Percentiles rank a stretch among this genome's conserved stretches.
Evolutionary conservation across 2,797 vertebrate species (phyloP).

Genomic region (Psittacula derbiana): DNA sequence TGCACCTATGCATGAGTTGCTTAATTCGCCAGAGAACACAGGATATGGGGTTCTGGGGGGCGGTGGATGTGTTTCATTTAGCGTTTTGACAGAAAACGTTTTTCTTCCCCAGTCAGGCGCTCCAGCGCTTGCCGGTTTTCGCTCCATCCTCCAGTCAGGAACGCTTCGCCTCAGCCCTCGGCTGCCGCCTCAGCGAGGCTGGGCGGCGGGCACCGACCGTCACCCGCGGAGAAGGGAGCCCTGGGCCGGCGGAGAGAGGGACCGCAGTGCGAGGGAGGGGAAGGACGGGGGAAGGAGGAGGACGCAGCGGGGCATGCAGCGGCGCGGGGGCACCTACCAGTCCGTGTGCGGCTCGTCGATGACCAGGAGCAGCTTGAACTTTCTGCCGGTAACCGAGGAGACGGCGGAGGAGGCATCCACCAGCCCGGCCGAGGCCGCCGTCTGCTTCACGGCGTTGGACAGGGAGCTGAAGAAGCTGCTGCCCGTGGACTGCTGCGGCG

Average conservation of each 20-base stretch:
- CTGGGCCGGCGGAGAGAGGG: neutral
- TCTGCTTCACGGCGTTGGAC: slow-evolving; percentile 95
- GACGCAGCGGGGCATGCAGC: neutral
- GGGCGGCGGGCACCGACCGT: neutral
- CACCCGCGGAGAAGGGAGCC: neutral
- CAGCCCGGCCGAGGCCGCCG: slow-evolving; percentile 90
- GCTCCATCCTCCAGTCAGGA: neutral
- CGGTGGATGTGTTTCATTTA: neutral
- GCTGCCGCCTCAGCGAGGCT: neutral
- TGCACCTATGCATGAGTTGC: rapidly evolving
- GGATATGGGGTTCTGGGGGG: neutral
- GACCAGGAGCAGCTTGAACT: slow-evolving; percentile 92
- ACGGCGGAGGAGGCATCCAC: slow-evolving; percentile 83
- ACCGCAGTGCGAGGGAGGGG: neutral
- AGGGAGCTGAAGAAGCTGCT: slow-evolving; percentile 96
- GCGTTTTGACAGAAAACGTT: neutral
- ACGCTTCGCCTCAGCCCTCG: neutral
- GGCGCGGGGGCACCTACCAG: slow-evolving; percentile 82
- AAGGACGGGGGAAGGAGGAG: neutral
- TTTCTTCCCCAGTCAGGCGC: neutral
- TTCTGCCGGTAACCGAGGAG: slow-evolving; percentile 81
- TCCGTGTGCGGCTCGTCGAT: slow-evolving; percentile 93
- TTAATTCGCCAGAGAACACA: neutral
- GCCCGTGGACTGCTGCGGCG: slow-evolving; percentile 78
- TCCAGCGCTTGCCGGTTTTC: neutral